phyloP scores from a whole-genome alignment of 2,888 invertebrate species.

The Hirtodrosophila trivittata region DNA sequence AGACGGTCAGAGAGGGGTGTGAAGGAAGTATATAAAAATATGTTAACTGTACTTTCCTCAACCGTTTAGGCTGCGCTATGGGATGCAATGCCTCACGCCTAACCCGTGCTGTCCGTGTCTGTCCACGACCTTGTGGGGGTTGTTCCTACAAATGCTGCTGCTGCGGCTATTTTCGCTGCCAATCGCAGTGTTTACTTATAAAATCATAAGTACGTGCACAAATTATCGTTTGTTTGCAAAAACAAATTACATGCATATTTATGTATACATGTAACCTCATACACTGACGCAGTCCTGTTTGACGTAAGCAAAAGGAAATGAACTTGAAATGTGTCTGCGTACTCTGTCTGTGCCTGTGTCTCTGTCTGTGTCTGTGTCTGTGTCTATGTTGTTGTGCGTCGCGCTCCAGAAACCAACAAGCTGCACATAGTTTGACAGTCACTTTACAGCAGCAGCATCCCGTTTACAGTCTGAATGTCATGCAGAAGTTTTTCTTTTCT shows the following conservation, averaged over 20 bases:
- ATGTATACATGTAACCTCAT: constrained; percentile 1
- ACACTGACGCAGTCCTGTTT: constrained; percentile 26
- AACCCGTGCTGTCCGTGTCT: constrained; percentile 1
- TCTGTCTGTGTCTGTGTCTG: constrained; percentile 1
- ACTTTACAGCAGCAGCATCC: constrained; percentile 15
- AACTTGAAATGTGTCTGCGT: constrained; percentile 24
- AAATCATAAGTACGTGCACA: constrained; percentile 52
- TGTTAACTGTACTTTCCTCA: constrained; percentile 42
- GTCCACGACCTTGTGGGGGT: constrained; percentile 50
- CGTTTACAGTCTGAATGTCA: constrained; percentile 15
- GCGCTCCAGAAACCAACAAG: constrained; percentile 4
- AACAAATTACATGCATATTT: constrained; percentile 11
- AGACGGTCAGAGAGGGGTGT: background rate
- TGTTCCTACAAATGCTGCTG: constrained; percentile 16
- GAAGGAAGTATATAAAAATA: background rate
- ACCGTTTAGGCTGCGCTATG: constrained; percentile 40
- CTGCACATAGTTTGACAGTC: constrained; percentile 12
- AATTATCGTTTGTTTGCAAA: constrained; percentile 39
- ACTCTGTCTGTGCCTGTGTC: constrained; percentile 1
- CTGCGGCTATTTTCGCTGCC: constrained; percentile 14
- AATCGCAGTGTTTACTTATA: constrained; percentile 51
- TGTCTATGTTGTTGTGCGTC: background rate
- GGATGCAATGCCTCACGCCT: constrained; percentile 20
- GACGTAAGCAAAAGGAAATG: constrained; percentile 50
- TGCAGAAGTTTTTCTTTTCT: background rate